phyloP scores from a whole-genome alignment of 2,888 invertebrate species.

The Kuschelorhynchus macadamiae region DNA sequence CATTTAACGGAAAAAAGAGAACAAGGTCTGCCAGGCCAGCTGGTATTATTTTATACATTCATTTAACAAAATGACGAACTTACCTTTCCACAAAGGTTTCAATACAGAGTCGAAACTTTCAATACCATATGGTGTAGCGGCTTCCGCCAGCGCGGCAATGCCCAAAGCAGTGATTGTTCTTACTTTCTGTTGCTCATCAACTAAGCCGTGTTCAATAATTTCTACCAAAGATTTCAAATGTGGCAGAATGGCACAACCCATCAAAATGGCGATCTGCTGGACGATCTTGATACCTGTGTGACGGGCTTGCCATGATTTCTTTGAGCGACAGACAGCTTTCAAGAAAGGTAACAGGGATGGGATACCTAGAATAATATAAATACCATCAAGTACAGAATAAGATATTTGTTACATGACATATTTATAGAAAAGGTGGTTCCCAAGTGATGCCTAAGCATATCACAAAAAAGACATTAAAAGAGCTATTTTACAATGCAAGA shows the following conservation, averaged over 20 bases:
- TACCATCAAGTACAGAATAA: too few relatives aligned
- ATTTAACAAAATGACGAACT: constrained; percentile 2
- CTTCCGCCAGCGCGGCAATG: constrained; percentile 98
- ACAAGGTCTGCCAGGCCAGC: too few relatives aligned
- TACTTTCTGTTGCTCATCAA: constrained; percentile 99
- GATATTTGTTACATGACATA: too few relatives aligned
- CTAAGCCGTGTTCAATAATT: constrained; percentile 98
- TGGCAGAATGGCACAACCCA: constrained; percentile 99
- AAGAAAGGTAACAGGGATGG: constrained; percentile 97
- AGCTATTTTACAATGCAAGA: too few relatives aligned
- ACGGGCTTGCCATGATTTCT: constrained; percentile 99
- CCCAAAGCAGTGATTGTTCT: constrained; percentile 99
- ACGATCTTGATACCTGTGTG: constrained; percentile 99
- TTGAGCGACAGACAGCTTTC: constrained; percentile 98
- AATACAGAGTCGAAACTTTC: constrained; percentile 99
- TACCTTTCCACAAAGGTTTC: constrained; percentile 97
- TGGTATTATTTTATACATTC: too few relatives aligned
- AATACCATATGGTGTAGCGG: constrained; percentile 99
- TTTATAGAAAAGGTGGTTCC: too few relatives aligned
- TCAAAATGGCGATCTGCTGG: constrained; percentile 99
- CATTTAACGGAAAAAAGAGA: too few relatives aligned
- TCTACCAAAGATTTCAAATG: constrained; percentile 98
- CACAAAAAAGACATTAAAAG: too few relatives aligned
- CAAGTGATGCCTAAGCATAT: too few relatives aligned
- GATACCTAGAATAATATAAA: constrained; percentile 75